These are phyloP conservation scores for Chlorospingus semifuscus DNA, from an alignment of 2,797 vertebrate species.

Conservation along the genomic window DNA sequence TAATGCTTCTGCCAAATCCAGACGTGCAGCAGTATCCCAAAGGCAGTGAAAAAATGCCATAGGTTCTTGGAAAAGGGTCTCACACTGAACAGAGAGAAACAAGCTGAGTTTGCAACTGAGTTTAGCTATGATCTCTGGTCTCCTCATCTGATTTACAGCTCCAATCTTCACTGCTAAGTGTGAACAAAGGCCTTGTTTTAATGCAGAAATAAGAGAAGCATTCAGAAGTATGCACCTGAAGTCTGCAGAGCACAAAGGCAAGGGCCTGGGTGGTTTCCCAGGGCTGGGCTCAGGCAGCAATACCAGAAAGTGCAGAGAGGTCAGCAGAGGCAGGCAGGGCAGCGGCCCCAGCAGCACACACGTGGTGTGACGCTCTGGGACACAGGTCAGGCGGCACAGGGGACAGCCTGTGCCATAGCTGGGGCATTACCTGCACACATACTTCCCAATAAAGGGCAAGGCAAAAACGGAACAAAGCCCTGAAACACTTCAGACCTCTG, in stretches of 20 bases:
- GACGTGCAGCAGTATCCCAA: neutral
- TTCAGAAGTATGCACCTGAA: neutral
- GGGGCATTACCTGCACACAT: neutral
- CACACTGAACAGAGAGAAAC: neutral
- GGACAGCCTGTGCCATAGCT: neutral
- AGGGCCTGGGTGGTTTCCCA: neutral
- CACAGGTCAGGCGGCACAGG: rapidly evolving
- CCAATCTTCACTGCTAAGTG: neutral
- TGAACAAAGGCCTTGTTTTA: neutral
- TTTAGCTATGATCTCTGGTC: neutral
- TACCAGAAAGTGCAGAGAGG: rapidly evolving
- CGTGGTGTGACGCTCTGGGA: neutral
- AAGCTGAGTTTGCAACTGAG: neutral
- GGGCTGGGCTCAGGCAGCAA: neutral
- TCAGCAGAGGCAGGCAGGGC: neutral
- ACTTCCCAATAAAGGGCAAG: neutral
- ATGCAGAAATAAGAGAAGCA: neutral
- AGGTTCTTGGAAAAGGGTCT: neutral
- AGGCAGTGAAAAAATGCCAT: neutral
- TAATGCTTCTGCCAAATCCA: neutral
- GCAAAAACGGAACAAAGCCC: neutral
- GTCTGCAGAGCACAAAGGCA: rapidly evolving
- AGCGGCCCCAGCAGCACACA: rapidly evolving
- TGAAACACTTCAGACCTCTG: rapidly evolving
- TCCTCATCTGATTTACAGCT: neutral